These are phyloP conservation scores for Seira musarum DNA, from an alignment of 2,888 invertebrate species.

Conservation along the genomic window DNA sequence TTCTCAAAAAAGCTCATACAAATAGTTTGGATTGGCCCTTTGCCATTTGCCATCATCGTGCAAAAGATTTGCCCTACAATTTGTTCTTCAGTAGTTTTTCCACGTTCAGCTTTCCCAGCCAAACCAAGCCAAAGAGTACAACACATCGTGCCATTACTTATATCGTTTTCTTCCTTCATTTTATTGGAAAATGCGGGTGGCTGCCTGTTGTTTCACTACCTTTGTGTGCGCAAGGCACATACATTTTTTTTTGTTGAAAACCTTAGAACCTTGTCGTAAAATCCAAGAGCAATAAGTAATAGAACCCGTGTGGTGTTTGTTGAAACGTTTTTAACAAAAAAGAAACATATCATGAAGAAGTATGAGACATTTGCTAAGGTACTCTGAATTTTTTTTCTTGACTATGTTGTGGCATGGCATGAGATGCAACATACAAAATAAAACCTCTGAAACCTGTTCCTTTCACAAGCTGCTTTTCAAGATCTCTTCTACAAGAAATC, in stretches of 20 bases:
- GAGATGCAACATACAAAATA: neutral
- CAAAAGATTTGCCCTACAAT: neutral
- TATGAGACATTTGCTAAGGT: neutral
- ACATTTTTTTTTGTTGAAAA: slow-evolving; percentile 18
- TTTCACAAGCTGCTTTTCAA: neutral
- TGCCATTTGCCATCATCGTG: too few relatives aligned
- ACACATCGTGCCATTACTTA: neutral
- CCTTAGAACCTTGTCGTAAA: slow-evolving; percentile 39
- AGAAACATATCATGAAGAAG: slow-evolving; percentile 24
- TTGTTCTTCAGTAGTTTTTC: neutral
- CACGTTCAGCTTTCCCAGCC: slow-evolving; percentile 13
- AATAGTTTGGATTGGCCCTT: too few relatives aligned
- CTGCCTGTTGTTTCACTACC: slow-evolving; percentile 30
- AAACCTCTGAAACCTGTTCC: neutral
- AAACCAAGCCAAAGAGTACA: neutral
- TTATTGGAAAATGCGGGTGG: slow-evolving; percentile 15
- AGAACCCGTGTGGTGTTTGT: slow-evolving; percentile 53
- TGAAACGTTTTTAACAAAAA: slow-evolving; percentile 35
- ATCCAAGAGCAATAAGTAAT: slow-evolving; percentile 44
- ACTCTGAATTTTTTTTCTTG: slow-evolving; percentile 15
- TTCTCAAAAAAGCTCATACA: too few relatives aligned
- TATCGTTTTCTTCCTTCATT: neutral
- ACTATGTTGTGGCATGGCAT: neutral
- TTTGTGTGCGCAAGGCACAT: neutral
- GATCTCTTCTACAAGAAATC: neutral